Evolutionary conservation across 2,797 vertebrate species (phyloP), one percentile per base, ranked within the genome.

Genomic region (Melopsittacus undulatus): DNA sequence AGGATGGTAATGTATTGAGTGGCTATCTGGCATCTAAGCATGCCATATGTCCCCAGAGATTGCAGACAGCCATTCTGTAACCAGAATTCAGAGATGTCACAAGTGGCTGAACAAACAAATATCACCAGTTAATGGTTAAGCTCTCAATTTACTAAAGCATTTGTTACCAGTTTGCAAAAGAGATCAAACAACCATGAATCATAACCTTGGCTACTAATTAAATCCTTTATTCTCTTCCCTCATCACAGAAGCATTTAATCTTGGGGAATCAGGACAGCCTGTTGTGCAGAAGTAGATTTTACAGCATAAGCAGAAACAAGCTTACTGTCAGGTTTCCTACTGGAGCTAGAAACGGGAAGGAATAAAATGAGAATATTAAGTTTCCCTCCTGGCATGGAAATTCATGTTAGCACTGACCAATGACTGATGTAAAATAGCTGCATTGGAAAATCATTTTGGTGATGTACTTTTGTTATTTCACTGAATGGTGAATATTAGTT

Each of bases 151-250:
- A 36, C 91, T 84, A 4, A 97, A 92, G 90, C 24, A 10, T 95
- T 96, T 94, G 83, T 96, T 96, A 93, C 90, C 57, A 78, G 93
- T 93, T 96, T 96, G 92, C 49, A 6, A 54, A 87, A 91, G 88
- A 96, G 91, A 95, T 96, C 96, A 95, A 96, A 96, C 96, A 92
- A 59, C 64, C 0, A 0, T 95, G 94, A 96, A 96, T 96, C 96
- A 95, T 94, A 96, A 90, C 93, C 93, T 63, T 96, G 96, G 95
- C 96, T 97, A 95, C 92, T 96, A 96, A 96, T 97, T 97, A 97
- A 96, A 92, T 95, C 86, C 68, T 92, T 87, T 83, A 89, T 93
- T 95, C 89, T 77, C 74, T 94, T 96, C 56, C 70, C 87, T 97
- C 91, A 94, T 79, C 9, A 3, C 85, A 90, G 80, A 97, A 95